Evolutionary conservation across 2,888 invertebrate genomes (phyloP), one percentile per base, ranked within the genome.

Genomic region (Phortica magna): DNA sequence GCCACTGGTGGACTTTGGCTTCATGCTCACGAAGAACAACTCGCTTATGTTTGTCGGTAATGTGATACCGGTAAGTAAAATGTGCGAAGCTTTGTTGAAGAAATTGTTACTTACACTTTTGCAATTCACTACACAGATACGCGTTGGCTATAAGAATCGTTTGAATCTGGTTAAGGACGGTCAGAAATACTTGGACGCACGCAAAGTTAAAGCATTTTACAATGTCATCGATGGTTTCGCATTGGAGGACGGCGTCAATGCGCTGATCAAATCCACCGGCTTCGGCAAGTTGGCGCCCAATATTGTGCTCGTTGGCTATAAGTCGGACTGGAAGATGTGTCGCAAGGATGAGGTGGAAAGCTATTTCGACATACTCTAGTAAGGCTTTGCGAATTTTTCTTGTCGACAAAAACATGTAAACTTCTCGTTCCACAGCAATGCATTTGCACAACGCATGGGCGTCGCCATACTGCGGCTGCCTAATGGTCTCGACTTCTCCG

Each of bases 301-400:
- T 91, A 97, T 98, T 77, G 93, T 99, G 68, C 94, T 99, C 87
- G 95, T 99, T 95, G 99, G 99, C 2, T 99, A 96, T 93, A 99
- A 99, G 91, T 94, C 94, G 10, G 95, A 98, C 90, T 99, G 99
- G 99, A 93, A 93, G 74, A 94, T 93, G 0, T 96, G 97, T 77
- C 94, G 95, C 41, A 93, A 94, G 0, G 93, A 94, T 14, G 96
- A 97, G 80, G 94, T 98, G 7, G 93, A 95, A n/a, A 95, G 96
- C 3, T 99, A 99, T 92, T 98, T 99, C 92, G 96, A 97, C 88
- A 95, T 98, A 55, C 94, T 99, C 79, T 98, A 98, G 98, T 99
- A 91, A 95, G 96, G 93, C 4, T 12, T 1, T 61, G 7, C 7
- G 4, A 17, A 3, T 61, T 61, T 12, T 61, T 6, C 19, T 22